Evolutionary conservation across 2,113 vertebrate genomes (phyloP).

Genomic region (Mastomys coucha): DNA sequence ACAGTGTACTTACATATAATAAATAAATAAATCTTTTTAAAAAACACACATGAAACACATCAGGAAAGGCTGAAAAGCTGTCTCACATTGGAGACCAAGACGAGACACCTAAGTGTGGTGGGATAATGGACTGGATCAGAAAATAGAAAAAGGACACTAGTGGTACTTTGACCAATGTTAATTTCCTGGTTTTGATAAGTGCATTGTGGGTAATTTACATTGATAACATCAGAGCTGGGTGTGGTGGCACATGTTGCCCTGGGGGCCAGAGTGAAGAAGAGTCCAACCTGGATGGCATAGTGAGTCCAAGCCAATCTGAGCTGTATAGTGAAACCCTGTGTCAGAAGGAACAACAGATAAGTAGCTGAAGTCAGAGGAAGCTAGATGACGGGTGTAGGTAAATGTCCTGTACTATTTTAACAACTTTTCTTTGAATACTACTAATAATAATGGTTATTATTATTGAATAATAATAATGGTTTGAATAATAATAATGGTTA

Average conservation of each 20-base stretch:
- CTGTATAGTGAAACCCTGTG: neutral
- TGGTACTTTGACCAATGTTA: neutral
- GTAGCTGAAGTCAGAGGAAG: neutral
- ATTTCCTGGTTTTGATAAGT: constrained; percentile 34
- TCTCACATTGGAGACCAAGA: neutral
- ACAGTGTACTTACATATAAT: too few relatives aligned
- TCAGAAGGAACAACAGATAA: neutral
- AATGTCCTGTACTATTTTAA: neutral
- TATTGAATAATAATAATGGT: too few relatives aligned
- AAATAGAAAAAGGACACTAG: neutral
- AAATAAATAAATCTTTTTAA: too few relatives aligned
- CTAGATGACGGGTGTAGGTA: neutral
- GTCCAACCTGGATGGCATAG: neutral
- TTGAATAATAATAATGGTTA: too few relatives aligned
- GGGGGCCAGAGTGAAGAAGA: neutral
- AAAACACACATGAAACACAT: too few relatives aligned
- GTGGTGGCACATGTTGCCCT: neutral
- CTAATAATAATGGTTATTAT: too few relatives aligned
- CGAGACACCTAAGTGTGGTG: neutral
- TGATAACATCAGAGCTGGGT: neutral
- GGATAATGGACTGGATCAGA: neutral
- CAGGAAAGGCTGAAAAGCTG: neutral
- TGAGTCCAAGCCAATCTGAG: neutral
- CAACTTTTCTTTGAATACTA: constrained; percentile 8
- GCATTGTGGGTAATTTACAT: neutral